phyloP scores from a whole-genome alignment of 2,113 vertebrate genomes.

The Nothocercus nigrocapillus region DNA sequence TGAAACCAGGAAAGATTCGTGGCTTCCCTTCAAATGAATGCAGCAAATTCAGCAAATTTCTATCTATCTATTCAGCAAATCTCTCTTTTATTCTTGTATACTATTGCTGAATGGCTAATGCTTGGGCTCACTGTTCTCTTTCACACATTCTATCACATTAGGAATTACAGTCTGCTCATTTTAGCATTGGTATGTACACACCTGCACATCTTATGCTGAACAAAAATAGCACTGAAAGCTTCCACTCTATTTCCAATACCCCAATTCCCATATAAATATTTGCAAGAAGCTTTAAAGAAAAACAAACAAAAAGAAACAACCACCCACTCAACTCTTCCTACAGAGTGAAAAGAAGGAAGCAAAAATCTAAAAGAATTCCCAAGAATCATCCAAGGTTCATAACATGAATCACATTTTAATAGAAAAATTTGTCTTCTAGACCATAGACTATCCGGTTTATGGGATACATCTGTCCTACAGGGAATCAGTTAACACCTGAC shows the following conservation, averaged over 20 bases:
- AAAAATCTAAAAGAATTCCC: not conserved
- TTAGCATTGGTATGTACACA: not conserved
- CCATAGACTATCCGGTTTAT: not conserved
- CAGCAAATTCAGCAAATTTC: no score
- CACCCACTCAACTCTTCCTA: not conserved
- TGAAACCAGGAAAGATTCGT: not conserved
- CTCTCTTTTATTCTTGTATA: not conserved
- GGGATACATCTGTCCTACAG: not conserved
- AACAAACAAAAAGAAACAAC: not conserved
- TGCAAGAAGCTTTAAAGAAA: not conserved
- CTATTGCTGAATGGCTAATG: slow-evolving; percentile 15
- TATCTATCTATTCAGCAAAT: not conserved
- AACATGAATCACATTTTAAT: not conserved
- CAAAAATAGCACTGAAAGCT: slow-evolving; percentile 15
- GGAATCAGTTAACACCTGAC: not conserved
- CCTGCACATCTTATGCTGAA: not conserved
- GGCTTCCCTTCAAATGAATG: not conserved
- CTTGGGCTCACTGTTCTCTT: not conserved
- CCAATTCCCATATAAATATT: not conserved
- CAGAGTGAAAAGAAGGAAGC: not conserved
- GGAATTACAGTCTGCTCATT: not conserved
- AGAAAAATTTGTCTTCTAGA: not conserved
- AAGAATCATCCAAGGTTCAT: not conserved
- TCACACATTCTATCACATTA: not conserved
- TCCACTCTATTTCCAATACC: not conserved